Evolutionary conservation across 2,888 invertebrate species (phyloP).

Genomic region (Drosophila barbarae): DNA sequence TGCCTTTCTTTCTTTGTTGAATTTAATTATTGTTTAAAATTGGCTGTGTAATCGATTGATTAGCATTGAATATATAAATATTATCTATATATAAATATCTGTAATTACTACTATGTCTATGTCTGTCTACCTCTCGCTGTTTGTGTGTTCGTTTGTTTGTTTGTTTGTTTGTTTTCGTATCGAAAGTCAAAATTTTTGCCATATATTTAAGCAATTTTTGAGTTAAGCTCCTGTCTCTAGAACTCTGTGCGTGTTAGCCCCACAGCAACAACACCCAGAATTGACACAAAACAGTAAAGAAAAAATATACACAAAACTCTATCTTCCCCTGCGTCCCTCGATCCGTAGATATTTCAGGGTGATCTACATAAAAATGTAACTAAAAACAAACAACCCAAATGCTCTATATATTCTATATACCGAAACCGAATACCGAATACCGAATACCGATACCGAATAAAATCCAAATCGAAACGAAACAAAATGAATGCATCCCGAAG

Average conservation of each 20-base stretch:
- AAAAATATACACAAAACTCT: constrained; percentile 6
- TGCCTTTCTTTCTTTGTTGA: constrained; percentile 31
- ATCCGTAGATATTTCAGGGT: constrained; percentile 21
- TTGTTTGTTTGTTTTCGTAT: constrained; percentile 19
- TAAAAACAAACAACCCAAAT: constrained; percentile 20
- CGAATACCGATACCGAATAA: constrained; percentile 14
- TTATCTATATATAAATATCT: constrained; percentile 14
- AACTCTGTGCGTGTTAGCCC: constrained; percentile 23
- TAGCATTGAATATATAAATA: constrained; percentile 27
- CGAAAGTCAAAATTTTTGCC: constrained; percentile 21
- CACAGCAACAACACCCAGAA: neutral
- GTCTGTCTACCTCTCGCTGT: constrained; percentile 37
- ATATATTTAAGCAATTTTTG: constrained; percentile 31
- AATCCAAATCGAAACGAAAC: constrained; percentile 13
- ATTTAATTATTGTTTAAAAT: constrained; percentile 40
- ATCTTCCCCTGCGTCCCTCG: constrained; percentile 20
- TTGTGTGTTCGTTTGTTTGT: constrained; percentile 33
- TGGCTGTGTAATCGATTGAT: constrained; percentile 44
- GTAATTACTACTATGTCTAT: constrained; percentile 41
- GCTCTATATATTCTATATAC: constrained; percentile 37
- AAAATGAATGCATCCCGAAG: constrained; percentile 38
- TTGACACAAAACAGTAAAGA: constrained; percentile 1
- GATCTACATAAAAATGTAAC: constrained; percentile 14
- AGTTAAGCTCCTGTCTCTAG: constrained; percentile 20
- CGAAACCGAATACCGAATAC: neutral